Base-by-base conservation (phyloP, 2,113 vertebrate species). In the Chaetorhynchus papuensis region DNA sequence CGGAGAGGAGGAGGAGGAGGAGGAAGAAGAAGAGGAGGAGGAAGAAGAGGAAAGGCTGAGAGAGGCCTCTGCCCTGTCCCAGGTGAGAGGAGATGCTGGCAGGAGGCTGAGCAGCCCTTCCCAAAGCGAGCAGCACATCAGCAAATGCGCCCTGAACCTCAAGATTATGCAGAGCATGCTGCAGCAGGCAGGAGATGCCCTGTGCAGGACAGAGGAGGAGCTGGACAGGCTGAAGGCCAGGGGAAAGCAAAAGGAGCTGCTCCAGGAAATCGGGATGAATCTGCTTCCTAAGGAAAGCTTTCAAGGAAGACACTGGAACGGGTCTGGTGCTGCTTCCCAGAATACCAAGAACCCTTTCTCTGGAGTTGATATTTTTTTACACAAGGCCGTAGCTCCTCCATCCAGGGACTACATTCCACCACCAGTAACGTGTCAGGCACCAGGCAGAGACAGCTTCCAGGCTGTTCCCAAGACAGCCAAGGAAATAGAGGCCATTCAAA, bases 81-180 rank as follows among this genome's bases (percentile, higher is more conserved):
- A 91, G 53, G 44, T 66, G 74, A 56, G 66, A n/a, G 65, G 50
- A 66, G 85, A 60, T 50, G 39, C 57, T 80, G 75, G 52, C 47
- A 76, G 31, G 71, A 81, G 64, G 23, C 27, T 14, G 28, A 70
- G 42, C 66, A 81, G 33, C 53, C 24, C 69, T 30, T 94, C 86
- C 50, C 71, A 39, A 37, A 89, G 69, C 1, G 97, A 97, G 27
- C 90, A 96, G 74, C 42, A 94, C 50, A 60, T 98, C 42, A 96
- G 96, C 72, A 97, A 93, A 16, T 97, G 96, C 13, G 92, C 97
- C 42, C 95, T 98, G 16, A 61, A 98, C 44, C 26, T 98, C 7
- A 98, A 96, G 70, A 97, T 98, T 16, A 44, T 91, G 8, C 97
- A 97, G 74, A 96, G 87, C 5, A 30, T 98, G 78, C 18, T 97